Evolutionary conservation across 2,113 vertebrate genomes (phyloP), one percentile per base, ranked within the genome.

Genomic region (Tautogolabrus adspersus): DNA sequence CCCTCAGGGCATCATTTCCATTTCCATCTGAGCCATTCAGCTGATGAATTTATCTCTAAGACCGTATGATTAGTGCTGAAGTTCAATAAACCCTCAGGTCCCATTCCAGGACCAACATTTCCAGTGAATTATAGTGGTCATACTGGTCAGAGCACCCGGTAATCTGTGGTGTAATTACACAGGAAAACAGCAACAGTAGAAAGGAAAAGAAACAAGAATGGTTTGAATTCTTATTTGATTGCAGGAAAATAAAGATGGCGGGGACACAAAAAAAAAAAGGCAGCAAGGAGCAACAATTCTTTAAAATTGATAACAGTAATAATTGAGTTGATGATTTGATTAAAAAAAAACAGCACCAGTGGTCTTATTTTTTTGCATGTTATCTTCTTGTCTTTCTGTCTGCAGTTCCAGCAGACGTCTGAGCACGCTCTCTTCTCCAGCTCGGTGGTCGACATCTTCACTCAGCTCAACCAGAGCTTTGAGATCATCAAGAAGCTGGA

Each of bases 361-460:
- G 10, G 23, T 46, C 18, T 57, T n/a, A 57, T 10, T 12, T 11
- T 19, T 47, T 13, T 47, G 12, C 18, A 34, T 49, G 1, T 10
- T 51, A n/a, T 52, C 6, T 5, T 55, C 0, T 65, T 15, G 4
- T 49, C 13, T 34, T 0, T 82, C 82, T 66, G 2, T 21, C 51
- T 82, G 34, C 79, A 99, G 97, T 99, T 99, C 92, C 98, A 98
- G 93, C 96, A 96, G 90, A 99, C 97, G 1, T 99, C 98, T 0
- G 97, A 99, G 87, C 98, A 99, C 0, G 97, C 96, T 3, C 94
- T 99, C 13, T 99, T 99, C 94, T 99, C 98, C 91, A 97, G 97
- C 89, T 99, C 98, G 0, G 98, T 99, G 93, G 98, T 99, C 84
- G 98, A 99, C 2, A 96, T 99, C 90, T 99, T 99, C 95, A 99